A percentile compares a stretch with the other conserved stretches of the same genome.
Conservation (phyloP, 1,140 invertebrate genomes). For the Palaemon carinicauda region DNA sequence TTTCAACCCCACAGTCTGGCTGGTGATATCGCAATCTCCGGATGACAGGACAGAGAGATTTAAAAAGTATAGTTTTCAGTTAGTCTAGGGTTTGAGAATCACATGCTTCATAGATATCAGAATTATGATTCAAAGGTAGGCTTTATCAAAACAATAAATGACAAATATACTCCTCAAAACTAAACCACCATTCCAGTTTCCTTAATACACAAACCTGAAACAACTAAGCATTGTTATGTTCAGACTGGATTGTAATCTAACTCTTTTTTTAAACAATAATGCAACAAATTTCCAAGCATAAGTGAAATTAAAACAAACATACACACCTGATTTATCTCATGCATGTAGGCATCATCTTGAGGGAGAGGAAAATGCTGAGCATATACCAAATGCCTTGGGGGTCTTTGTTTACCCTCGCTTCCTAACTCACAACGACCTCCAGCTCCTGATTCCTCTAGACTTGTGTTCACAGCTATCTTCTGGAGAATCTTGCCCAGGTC, state of each 20-base stretch:
- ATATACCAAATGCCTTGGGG: constrained; percentile 84
- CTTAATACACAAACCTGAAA: too few species aligned
- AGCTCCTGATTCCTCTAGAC: constrained; percentile 39
- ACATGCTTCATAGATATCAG: too few species aligned
- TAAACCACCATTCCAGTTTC: neutral
- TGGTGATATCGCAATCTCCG: too few species aligned
- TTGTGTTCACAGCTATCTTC: constrained; percentile 71
- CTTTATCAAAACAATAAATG: too few species aligned
- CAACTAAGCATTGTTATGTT: too few species aligned
- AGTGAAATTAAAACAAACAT: neutral
- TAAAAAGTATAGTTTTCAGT: too few species aligned
- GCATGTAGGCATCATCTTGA: constrained; percentile 60
- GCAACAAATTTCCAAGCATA: neutral
- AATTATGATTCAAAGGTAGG: too few species aligned
- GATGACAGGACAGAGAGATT: too few species aligned
- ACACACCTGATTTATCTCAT: constrained; percentile 59
- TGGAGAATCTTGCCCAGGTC: constrained; percentile 89
- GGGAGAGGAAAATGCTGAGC: constrained; percentile 92
- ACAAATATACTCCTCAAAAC: neutral
- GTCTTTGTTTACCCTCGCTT: constrained; percentile 63
- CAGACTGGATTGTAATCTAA: too few species aligned
- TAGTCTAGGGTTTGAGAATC: too few species aligned
- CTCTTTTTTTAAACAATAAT: neutral
- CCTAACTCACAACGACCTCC: constrained; percentile 40
- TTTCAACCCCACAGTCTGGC: too few species aligned